Conservation (phyloP, 1,140 invertebrate species). For the Hydropsyche tenuis region DNA sequence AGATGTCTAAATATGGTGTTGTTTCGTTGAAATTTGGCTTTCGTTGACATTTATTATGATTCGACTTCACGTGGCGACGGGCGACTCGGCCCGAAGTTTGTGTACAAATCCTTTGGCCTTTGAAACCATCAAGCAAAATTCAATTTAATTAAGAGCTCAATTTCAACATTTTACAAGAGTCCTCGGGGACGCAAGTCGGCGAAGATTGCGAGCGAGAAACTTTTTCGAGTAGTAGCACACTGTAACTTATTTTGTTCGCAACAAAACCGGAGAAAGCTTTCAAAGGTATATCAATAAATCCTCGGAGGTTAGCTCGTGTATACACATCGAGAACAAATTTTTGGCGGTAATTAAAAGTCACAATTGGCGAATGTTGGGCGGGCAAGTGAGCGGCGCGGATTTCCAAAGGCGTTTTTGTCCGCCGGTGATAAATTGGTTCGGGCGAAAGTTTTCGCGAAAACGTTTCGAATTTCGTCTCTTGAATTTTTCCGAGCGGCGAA, state of each 20-base stretch:
- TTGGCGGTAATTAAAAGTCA: neutral
- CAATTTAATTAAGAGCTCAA: constrained; percentile 30
- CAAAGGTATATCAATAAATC: constrained; percentile 13
- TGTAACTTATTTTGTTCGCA: constrained; percentile 20
- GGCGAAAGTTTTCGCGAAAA: neutral
- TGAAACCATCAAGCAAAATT: constrained; percentile 30
- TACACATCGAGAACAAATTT: neutral
- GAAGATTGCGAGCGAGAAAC: constrained; percentile 28
- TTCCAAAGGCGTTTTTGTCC: neutral
- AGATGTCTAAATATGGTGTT: no score
- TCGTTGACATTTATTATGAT: constrained; percentile 20
- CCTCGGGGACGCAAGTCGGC: constrained; percentile 8
- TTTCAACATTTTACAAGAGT: constrained; percentile 24
- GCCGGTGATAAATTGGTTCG: neutral
- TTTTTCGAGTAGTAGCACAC: constrained; percentile 12
- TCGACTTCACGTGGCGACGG: neutral
- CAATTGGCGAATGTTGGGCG: no score
- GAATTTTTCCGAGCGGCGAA: constrained; percentile 14
- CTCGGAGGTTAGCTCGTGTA: neutral
- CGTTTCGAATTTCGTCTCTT: constrained; percentile 2
- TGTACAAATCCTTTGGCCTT: constrained; percentile 33
- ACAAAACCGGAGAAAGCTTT: neutral
- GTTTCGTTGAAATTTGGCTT: neutral
- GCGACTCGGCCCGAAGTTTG: constrained; percentile 2
- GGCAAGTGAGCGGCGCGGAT: neutral